A percentile compares a stretch with the other conserved stretches of the same genome.
These are phyloP conservation scores for Zosterops hypoxanthus DNA, from an alignment of 2,113 vertebrate genomes.

Conservation along the genomic window DNA sequence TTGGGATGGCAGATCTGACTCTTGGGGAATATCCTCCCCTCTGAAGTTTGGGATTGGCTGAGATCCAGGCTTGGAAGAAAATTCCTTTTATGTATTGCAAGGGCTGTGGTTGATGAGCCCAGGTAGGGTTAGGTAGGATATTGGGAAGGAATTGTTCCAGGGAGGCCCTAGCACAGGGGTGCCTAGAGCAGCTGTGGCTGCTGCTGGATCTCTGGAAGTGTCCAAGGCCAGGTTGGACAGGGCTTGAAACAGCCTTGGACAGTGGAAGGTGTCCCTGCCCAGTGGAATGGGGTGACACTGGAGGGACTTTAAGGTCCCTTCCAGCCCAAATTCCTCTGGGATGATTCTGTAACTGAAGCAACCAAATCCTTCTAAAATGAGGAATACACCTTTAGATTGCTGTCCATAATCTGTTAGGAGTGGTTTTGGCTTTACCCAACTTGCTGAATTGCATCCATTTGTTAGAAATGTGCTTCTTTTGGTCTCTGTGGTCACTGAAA, in stretches of 20 bases:
- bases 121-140: neutral
- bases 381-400: neutral
- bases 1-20: neutral
- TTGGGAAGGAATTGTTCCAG: neutral
- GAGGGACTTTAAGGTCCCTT: neutral
- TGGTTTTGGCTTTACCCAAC: neutral
- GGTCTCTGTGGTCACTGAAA: neutral
- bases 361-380: neutral
- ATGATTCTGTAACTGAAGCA: neutral
- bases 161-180: neutral
- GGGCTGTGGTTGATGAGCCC: neutral
- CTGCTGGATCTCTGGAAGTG: neutral
- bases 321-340: neutral
- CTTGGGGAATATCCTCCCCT: neutral
- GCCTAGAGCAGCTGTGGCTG: neutral
- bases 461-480: neutral
- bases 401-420: neutral
- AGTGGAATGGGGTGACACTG: accelerated
- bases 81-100: neutral
- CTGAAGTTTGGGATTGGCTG: neutral
- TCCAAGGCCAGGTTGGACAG: accelerated
- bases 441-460: neutral
- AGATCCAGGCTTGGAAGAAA: neutral
- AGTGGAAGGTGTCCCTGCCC: neutral
- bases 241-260: accelerated